Conservation (phyloP, 2,113 vertebrate genomes). For the Irena cyanogastra region DNA sequence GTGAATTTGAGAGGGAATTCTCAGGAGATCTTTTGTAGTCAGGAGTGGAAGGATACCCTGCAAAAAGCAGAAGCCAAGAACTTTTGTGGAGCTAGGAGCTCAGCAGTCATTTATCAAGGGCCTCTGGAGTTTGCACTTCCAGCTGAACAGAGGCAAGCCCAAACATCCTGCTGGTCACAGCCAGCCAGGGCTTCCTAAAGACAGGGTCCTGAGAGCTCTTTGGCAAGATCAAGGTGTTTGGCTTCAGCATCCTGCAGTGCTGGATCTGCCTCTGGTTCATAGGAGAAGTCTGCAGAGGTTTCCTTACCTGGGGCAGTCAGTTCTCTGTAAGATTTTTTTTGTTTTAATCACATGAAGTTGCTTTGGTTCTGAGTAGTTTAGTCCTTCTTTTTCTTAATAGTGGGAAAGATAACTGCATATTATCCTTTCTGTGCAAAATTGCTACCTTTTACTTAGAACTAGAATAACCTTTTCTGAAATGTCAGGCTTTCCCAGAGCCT, state of each 20-base stretch:
- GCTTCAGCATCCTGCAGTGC: background rate
- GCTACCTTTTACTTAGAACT: background rate
- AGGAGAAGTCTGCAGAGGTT: background rate
- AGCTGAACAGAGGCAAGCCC: background rate
- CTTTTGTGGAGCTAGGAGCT: background rate
- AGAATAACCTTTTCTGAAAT: constrained; percentile 2
- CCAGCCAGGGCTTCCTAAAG: background rate
- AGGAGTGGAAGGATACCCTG: background rate
- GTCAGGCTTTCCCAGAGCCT: background rate
- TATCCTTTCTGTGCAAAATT: background rate
- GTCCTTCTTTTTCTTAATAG: background rate
- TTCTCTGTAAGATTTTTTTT: background rate
- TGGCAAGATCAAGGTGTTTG: background rate
- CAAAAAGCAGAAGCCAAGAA: background rate
- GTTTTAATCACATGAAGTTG: background rate
- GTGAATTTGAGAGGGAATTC: background rate
- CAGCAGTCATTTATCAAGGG: background rate
- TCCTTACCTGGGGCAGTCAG: background rate
- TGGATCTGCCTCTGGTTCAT: background rate
- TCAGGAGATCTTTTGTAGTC: background rate
- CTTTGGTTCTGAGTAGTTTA: background rate
- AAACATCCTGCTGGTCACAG: background rate
- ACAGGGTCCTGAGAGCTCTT: background rate
- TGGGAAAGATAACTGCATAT: background rate
- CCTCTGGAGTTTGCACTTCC: accelerated